Evolutionary conservation across 2,113 vertebrate species (phyloP), one percentile per base, ranked within the genome.

Genomic region (Phaetusa simplex): DNA sequence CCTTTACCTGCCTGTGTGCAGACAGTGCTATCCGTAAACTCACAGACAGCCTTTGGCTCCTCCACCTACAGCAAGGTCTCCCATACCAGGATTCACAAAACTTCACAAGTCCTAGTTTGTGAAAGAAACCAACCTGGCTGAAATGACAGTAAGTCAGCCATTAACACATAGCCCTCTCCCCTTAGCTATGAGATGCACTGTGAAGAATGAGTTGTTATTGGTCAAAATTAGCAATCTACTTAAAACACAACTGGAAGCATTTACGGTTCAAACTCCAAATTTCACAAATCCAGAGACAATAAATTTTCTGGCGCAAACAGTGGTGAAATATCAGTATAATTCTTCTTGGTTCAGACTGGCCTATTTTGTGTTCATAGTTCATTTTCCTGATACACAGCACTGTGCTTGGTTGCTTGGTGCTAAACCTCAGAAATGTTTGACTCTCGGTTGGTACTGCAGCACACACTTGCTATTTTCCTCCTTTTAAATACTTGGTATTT

Each of bases 21-120:
- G 38, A 36, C 47, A 52, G 21, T 47, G 62, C 58, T 53, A 50
- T 6, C 22, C 45, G 38, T 12, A 79, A 36, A 36, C 42, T 58
- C 45, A 67, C n/a, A 77, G 56, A 49, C 15, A 92, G 42, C 21
- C 69, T 74, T 91, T 30, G 43, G 23, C 24, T 89, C 50, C 64
- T 34, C 47, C 58, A 70, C 43, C 53, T 62, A 15, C 36, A 49
- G 36, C 45, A 77, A 65, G 47, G 32, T 74, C 47, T 86, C 52
- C 47, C 43, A 18, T 1, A 3, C 8, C 43, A 59, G 45, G 24
- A 65, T 38, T 52, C 74, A 29, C 45, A 58, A 89, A 17, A 30
- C 16, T 72, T 82, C 52, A 36, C 0, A 0, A 77, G 59, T 30
- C 47, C 38, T 23, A 12, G 10, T 34, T 52, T 61, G 14, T 59